Percentiles rank a stretch among this genome's conserved stretches.
Evolutionary conservation across 1,140 invertebrate genomes (phyloP).

Genomic region (Eumeta japonica): DNA sequence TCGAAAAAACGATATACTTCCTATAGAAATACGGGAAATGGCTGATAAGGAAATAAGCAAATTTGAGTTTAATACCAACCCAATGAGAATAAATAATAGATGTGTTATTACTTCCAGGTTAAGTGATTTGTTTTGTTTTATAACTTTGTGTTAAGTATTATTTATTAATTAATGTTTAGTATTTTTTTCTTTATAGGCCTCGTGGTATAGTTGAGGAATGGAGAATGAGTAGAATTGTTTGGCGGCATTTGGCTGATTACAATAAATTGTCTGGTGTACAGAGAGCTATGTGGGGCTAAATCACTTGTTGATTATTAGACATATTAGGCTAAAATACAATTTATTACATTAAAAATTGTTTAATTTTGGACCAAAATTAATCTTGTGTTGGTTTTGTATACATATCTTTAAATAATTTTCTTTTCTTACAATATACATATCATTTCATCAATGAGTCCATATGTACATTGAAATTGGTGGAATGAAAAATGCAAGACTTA

Average conservation of each 20-base stretch:
- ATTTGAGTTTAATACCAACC: conserved; percentile 72
- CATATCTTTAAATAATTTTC: too few species aligned
- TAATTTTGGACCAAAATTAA: too few species aligned
- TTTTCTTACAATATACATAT: too few species aligned
- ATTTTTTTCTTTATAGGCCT: conserved; percentile 58
- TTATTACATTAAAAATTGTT: too few species aligned
- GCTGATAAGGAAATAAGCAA: conserved; percentile 73
- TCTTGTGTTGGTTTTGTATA: too few species aligned
- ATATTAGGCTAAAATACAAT: too few species aligned
- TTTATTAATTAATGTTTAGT: not conserved
- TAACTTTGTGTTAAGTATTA: not conserved
- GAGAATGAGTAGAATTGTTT: conserved; percentile 85
- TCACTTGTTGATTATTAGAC: too few species aligned
- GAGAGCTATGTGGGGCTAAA: conserved; percentile 77
- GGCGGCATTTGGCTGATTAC: conserved; percentile 84
- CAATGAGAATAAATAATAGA: conserved; percentile 65
- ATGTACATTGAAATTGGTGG: too few species aligned
- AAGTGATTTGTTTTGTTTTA: not conserved
- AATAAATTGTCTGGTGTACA: conserved; percentile 86
- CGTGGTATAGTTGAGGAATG: conserved; percentile 73
- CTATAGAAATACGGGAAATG: conserved; percentile 71
- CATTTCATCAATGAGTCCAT: too few species aligned
- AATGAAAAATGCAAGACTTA: too few species aligned
- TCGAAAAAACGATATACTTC: conserved; percentile 79
- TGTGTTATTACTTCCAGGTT: conserved; percentile 73